A percentile compares a stretch with the other conserved stretches of the same genome.
Evolutionary conservation across 2,797 vertebrate species (phyloP).

Genomic region (Coregonus suidteri): DNA sequence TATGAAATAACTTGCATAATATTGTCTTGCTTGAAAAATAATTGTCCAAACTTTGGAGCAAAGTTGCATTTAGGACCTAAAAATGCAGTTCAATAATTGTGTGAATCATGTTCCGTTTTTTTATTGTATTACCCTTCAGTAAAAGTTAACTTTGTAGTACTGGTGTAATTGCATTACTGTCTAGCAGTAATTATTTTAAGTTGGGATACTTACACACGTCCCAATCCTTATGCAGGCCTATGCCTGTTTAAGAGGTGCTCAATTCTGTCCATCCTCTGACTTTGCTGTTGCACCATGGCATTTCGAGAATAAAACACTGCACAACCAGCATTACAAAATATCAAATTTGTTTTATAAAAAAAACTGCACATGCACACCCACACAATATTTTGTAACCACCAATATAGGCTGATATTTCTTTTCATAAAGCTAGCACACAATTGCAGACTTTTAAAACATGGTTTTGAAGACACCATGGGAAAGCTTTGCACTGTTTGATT

Average conservation of each 20-base stretch:
- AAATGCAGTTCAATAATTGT: not conserved
- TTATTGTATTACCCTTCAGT: no score
- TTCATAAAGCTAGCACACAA: constrained; percentile 88
- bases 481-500: constrained; percentile 89
- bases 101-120: not conserved
- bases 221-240: no score
- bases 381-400: constrained; percentile 90
- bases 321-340: constrained; percentile 86
- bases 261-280: no score
- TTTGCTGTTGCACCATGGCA: no score
- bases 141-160: no score
- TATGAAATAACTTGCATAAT: not conserved
- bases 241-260: no score
- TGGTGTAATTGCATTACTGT: not conserved
- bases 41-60: constrained; percentile 20
- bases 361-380: constrained; percentile 94
- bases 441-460: constrained; percentile 83
- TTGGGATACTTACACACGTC: no score
- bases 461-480: constrained; percentile 94
- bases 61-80: not conserved
- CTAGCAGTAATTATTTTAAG: no score
- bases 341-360: constrained; percentile 94
- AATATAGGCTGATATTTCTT: constrained; percentile 80
- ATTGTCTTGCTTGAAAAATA: not conserved
- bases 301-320: constrained; percentile 9